Evolutionary conservation across 2,797 vertebrate species (phyloP), one percentile per base, ranked within the genome.

Genomic region (Malacoctenus gilli): DNA sequence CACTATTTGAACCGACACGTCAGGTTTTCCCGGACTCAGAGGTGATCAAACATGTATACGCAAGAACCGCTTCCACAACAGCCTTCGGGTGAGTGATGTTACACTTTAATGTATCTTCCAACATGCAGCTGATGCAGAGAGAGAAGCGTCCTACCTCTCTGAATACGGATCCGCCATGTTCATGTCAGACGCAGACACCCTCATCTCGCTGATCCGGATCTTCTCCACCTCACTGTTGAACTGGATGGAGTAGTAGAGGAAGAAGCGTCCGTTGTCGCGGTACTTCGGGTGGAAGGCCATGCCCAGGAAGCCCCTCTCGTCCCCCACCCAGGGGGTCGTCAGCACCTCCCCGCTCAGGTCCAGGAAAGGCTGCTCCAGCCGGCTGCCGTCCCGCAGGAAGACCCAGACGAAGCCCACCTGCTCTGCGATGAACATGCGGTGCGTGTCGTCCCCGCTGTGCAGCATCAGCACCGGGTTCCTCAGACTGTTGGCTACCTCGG

Each of bases 381-480:
- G 71, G 60, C 90, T 94, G 46, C 94, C 92, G 0, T 93, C 87
- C 0, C 64, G 87, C 23, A 95, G 82, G 51, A 87, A 95, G 19
- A 94, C 92, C 94, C 94, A 95, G 36, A 95, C 72, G 0, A 95
- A 64, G 1, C 94, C 94, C 43, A 94, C 51, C 80, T 95, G 94
- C 77, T 95, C 91, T 0, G 92, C 94, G 4, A 94, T 61, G 0
- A 95, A 95, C 90, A 92, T 76, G 21, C 89, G 79, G 39, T 94
- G 92, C 0, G 91, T 94, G 21, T 72, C 76, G 0, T 95, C 94
- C 0, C 83, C 63, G 0, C 92, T 85, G 0, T 95, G 94, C 28
- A 91, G 77, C 93, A 94, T 91, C 74, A 93, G 50, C 23, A 95
- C 92, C 0, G 89, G 94, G 69, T 94, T 95, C 72, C 93, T 90